Percentiles rank a stretch among this genome's conserved stretches.
phyloP scores from a whole-genome alignment of 2,113 vertebrate species.

The Zosterops japonicus region DNA sequence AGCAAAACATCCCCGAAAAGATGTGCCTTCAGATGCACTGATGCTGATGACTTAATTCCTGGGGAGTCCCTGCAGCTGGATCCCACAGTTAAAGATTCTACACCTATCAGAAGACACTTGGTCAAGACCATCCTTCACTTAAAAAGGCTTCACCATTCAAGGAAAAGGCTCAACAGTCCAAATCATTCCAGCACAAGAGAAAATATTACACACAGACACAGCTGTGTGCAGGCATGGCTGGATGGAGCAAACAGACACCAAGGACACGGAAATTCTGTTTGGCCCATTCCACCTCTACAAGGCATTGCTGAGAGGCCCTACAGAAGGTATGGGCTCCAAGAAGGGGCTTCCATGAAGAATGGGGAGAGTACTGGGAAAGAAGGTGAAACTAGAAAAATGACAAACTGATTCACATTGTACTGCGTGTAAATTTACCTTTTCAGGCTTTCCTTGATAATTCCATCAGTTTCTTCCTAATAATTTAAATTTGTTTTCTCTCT shows the following conservation, averaged over 20 bases:
- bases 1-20: not conserved
- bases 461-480: not conserved
- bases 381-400: not conserved
- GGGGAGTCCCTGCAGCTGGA: not conserved
- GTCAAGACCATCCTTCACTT: not conserved
- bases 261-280: not conserved
- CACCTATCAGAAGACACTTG: not conserved
- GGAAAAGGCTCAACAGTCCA: not conserved
- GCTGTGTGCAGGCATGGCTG: not conserved
- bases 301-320: not conserved
- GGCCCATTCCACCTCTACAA: not conserved
- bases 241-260: not conserved
- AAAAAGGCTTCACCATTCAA: not conserved
- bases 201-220: not conserved
- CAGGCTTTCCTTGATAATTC: not conserved
- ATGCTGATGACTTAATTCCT: not conserved
- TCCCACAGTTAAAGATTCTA: not conserved
- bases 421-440: not conserved
- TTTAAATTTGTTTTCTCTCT: not conserved
- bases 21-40: not conserved
- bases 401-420: not conserved
- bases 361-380: not conserved
- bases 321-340: not conserved
- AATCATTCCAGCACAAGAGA: not conserved
- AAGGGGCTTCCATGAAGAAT: not conserved